Evolutionary conservation across 2,888 invertebrate species (phyloP).

Genomic region (Synanthedon andrenaeformis): DNA sequence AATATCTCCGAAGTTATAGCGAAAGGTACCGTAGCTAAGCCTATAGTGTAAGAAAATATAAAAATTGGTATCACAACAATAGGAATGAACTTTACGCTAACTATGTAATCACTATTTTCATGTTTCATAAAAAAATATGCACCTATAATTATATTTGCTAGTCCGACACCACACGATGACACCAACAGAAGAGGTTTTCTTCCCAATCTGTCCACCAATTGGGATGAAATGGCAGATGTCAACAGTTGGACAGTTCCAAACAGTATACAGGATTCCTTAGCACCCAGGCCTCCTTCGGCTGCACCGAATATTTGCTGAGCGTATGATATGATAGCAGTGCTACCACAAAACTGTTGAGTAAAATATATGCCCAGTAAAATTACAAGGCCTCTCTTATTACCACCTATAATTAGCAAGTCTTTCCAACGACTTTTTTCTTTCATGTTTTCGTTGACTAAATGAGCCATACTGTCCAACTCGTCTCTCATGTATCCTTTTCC

Average conservation of each 20-base stretch:
- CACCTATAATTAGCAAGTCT: slow-evolving; percentile 54
- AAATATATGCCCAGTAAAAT: slow-evolving; percentile 73
- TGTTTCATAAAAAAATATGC: slow-evolving; percentile 69
- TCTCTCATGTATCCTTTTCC: slow-evolving; percentile 64
- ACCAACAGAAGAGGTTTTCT: slow-evolving; percentile 70
- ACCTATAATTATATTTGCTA: slow-evolving; percentile 66
- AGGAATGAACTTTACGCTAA: slow-evolving; percentile 66
- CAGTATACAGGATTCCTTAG: slow-evolving; percentile 63
- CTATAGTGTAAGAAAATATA: slow-evolving; percentile 73
- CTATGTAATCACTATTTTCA: slow-evolving; percentile 47
- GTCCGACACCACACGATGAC: slow-evolving; percentile 67
- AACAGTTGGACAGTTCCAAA: slow-evolving; percentile 66
- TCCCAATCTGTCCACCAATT: slow-evolving; percentile 72
- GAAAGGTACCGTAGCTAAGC: slow-evolving; percentile 74
- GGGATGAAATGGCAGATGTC: slow-evolving; percentile 68
- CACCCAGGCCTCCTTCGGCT: slow-evolving; percentile 56
- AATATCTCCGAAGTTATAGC: slow-evolving; percentile 75
- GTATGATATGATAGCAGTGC: slow-evolving; percentile 70
- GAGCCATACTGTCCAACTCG: slow-evolving; percentile 67
- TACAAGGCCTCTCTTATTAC: slow-evolving; percentile 69
- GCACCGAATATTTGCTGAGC: slow-evolving; percentile 73
- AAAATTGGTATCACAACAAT: slow-evolving; percentile 70
- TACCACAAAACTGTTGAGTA: slow-evolving; percentile 72
- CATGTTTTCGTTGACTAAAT: slow-evolving; percentile 64
- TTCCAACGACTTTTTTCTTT: slow-evolving; percentile 58